phyloP scores from a whole-genome alignment of 2,797 vertebrate genomes.

The Phalloptychus januarius region DNA sequence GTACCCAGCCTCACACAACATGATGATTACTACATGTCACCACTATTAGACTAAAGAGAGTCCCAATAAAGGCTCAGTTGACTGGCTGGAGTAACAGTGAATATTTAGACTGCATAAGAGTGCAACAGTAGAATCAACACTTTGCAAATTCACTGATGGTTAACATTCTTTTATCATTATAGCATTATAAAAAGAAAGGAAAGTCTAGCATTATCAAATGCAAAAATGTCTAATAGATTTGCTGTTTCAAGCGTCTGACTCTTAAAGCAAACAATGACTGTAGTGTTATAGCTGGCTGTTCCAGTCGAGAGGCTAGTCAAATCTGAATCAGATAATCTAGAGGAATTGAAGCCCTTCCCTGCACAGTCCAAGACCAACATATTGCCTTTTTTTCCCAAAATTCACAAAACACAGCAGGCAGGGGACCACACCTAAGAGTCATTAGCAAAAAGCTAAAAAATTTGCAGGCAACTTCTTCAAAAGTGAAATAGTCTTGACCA shows the following conservation, averaged over 20 bases:
- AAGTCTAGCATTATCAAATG: background rate
- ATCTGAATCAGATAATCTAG: slow-evolving; percentile 1
- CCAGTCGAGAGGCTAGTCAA: slow-evolving; percentile 7
- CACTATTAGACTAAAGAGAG: slow-evolving; percentile 23
- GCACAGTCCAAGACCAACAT: background rate
- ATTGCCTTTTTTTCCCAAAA: background rate
- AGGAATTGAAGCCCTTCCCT: background rate
- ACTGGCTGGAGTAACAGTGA: slow-evolving; percentile 33
- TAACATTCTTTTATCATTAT: slow-evolving; percentile 17
- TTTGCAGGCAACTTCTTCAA: slow-evolving; percentile 4
- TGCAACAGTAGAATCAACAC: slow-evolving; percentile 20
- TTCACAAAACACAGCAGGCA: background rate
- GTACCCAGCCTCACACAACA: slow-evolving; percentile 15
- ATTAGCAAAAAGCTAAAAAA: slow-evolving; percentile 8
- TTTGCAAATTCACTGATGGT: slow-evolving; percentile 11
- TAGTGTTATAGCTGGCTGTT: background rate
- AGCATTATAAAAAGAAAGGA: slow-evolving; percentile 5
- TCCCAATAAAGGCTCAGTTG: slow-evolving; percentile 48
- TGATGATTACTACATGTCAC: slow-evolving; percentile 25
- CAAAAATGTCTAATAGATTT: slow-evolving; percentile 11
- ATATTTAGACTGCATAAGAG: slow-evolving; percentile 31
- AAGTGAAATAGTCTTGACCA: background rate
- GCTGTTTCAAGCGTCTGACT: background rate
- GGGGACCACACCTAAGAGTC: background rate
- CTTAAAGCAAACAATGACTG: slow-evolving; percentile 4